A percentile compares a stretch with the other conserved stretches of the same genome.
These are phyloP conservation scores for Neotragus moschatus DNA, from an alignment of 2,113 vertebrate species.

Conservation along the genomic window DNA sequence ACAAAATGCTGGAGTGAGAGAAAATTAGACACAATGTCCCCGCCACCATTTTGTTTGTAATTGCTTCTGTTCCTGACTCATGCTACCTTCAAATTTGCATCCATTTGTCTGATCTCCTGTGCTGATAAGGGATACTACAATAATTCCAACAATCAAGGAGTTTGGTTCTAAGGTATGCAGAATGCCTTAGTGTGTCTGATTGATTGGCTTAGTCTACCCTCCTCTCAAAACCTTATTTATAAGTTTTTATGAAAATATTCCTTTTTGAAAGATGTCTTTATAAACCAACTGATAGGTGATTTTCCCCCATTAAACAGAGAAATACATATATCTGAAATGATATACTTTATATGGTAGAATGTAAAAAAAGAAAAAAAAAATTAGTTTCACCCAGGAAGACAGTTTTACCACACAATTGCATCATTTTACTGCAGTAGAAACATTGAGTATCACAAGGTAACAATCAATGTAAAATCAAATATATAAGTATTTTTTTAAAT, in stretches of 20 bases:
- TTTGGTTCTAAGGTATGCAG: background rate
- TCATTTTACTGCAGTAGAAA: background rate
- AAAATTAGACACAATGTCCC: background rate
- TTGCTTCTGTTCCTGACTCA: background rate
- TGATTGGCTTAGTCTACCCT: background rate
- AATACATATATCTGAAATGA: background rate
- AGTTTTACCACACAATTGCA: background rate
- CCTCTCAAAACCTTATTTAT: background rate
- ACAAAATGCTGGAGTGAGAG: background rate
- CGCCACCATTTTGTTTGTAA: background rate
- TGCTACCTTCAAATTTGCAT: background rate
- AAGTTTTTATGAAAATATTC: background rate
- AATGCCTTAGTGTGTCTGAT: background rate
- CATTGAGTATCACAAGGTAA: background rate
- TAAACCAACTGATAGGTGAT: background rate
- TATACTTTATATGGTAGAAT: background rate
- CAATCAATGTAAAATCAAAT: constrained; percentile 24
- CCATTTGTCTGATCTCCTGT: background rate
- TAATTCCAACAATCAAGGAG: background rate
- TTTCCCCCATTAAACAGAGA: background rate
- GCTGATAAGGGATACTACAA: background rate
- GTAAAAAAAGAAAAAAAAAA: background rate
- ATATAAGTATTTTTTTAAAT: background rate
- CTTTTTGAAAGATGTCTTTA: background rate
- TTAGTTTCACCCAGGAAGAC: background rate